These are phyloP conservation scores for Campopleginae sp. DNA, from an alignment of 2,888 invertebrate species.

Conservation along the genomic window DNA sequence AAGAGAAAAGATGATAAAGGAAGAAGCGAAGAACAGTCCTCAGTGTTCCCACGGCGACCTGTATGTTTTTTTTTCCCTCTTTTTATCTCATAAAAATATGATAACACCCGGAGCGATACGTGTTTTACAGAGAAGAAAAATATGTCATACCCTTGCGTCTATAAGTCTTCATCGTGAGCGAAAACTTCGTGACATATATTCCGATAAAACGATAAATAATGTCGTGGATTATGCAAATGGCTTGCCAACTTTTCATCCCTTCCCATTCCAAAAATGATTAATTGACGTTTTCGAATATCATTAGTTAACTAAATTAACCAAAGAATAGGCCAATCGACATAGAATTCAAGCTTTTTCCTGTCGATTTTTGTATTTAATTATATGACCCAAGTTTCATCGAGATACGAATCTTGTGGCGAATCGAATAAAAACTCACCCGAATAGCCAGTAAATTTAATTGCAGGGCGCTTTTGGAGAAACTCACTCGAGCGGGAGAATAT, in stretches of 20 bases:
- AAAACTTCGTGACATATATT: slow-evolving; percentile 30
- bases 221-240: slow-evolving; percentile 33
- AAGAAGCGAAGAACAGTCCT: slow-evolving; percentile 9
- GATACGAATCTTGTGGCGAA: background rate
- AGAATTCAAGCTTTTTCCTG: background rate
- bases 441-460: background rate
- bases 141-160: slow-evolving; percentile 7
- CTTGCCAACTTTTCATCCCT: background rate
- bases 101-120: slow-evolving; percentile 41
- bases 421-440: background rate
- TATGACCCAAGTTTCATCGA: background rate
- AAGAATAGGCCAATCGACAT: background rate
- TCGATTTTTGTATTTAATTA: background rate
- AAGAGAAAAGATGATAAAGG: background rate
- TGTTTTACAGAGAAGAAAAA: slow-evolving; percentile 36
- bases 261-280: background rate
- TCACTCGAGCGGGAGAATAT: background rate
- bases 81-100: slow-evolving; percentile 58
- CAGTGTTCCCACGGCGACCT: slow-evolving; percentile 50
- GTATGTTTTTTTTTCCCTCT: slow-evolving; percentile 4
- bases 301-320: background rate
- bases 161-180: slow-evolving; percentile 11
- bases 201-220: slow-evolving; percentile 37
- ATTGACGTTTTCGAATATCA: background rate
- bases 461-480: background rate